Base-by-base conservation (phyloP, 2,113 vertebrate genomes). In the Lathamus discolor region DNA sequence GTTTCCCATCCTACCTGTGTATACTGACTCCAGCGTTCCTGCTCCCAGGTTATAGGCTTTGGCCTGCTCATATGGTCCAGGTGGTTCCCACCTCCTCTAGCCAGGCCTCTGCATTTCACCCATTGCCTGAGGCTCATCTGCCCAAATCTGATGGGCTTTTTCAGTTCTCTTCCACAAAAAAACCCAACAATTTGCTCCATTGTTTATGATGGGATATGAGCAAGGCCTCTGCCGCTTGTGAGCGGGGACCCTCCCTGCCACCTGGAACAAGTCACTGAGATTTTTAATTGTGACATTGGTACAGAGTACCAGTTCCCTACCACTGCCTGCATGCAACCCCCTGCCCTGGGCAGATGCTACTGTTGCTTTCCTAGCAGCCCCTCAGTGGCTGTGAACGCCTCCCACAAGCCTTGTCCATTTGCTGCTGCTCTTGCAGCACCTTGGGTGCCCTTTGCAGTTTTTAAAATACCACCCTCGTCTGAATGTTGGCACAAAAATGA, bases 261-360 rank as follows among this genome's bases (percentile, higher is more conserved):
- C 33, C 74, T 10, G n/a, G 51, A 54, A 4, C 46, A 9, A 29
- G 35, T 4, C 10, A 0, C 51, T 18, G 55, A 64, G 39, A 14
- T 39, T 28, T 83, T 82, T 39, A 8, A 39, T 55, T 90, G 73
- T 44, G 61, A 6, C 28, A 12, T 28, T 59, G 33, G 44, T 68
- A 75, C 23, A 61, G 55, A 76, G 51, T 2, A 2, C 2, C 27
- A 2, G 29, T 24, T 82, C 62, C 67, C 62, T 25, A 17, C 39
- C 22, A 1, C 35, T 2, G 1, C 28, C 33, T 3, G 9, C 44
- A 24, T 0, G 1, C 24, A 15, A n/a, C 1, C 43, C 19, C 33
- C 44, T 7, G 1, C 25, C 79, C n/a, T 0, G 5, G 51, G 55
- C 37, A 81, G 39, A 43, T 0, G 5, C 51, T 0, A 5, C 55